phyloP scores from a whole-genome alignment of 1,140 invertebrate species.

The Ceratina calcarata region DNA sequence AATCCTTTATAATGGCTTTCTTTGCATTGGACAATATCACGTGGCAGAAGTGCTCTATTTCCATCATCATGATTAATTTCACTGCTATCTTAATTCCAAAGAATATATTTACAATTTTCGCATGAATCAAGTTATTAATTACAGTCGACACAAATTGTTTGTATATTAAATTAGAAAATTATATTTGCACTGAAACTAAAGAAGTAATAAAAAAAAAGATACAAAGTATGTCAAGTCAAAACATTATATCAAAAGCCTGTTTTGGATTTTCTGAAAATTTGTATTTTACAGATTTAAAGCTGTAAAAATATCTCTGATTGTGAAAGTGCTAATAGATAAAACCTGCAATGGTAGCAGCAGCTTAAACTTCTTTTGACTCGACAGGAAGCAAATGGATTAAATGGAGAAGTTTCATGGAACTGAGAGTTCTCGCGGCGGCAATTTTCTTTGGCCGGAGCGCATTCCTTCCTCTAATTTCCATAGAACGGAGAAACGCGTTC shows the following conservation, averaged over 20 bases:
- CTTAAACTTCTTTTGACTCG: background rate
- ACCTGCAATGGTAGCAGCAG: too few species aligned
- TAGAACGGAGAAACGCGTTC: conserved; percentile 27
- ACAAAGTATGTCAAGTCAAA: too few species aligned
- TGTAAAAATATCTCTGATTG: background rate
- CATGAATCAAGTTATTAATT: background rate
- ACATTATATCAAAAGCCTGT: too few species aligned
- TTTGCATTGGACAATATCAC: background rate
- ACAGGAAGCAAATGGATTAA: background rate
- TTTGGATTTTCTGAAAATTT: too few species aligned
- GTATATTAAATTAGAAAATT: too few species aligned
- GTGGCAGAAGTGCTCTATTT: background rate
- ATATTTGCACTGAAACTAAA: too few species aligned
- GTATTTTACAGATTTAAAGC: background rate
- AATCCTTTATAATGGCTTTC: background rate
- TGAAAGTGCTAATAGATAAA: background rate
- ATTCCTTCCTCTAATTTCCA: conserved; percentile 47
- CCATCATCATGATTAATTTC: background rate
- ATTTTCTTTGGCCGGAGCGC: conserved; percentile 29
- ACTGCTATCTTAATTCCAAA: too few species aligned
- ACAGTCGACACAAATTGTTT: background rate
- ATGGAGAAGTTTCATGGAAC: conserved; percentile 7
- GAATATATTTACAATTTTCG: too few species aligned
- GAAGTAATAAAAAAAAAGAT: too few species aligned
- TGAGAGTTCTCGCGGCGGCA: background rate